Evolutionary conservation across 2,113 vertebrate genomes (phyloP), one percentile per base, ranked within the genome.

Genomic region (Chaenocephalus aceratus): DNA sequence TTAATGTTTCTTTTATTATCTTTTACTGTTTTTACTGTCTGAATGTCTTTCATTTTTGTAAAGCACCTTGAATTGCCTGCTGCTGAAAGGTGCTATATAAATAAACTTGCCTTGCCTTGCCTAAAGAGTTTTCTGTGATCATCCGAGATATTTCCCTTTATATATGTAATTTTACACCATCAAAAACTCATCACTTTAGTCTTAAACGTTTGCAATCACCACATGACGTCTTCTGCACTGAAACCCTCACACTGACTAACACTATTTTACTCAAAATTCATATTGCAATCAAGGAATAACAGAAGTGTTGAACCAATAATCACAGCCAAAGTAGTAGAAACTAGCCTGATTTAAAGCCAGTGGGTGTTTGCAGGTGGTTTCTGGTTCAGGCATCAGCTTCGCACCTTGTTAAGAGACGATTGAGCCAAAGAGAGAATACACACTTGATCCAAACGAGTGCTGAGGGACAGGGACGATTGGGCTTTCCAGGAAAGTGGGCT

Each of bases 361-460:
- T 11, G 16, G 26, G 36, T 61, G 10, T 65, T 63, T 71, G 72
- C 66, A 48, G 63, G 23, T 59, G 7, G 2, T 8, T 4, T 83
- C 67, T 53, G 62, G 58, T 53, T 80, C 10, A 52, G 34, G 59
- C 62, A 72, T 80, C 75, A 73, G 48, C 54, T 51, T 72, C 70
- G 52, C 70, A 74, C 68, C 69, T 76, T 85, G 75, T 82, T 80
- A 70, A 79, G 72, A 41, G 51, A 36, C 36, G 46, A 65, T 34
- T 73, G 48, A 80, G 46, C 64, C 58, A 60, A 53, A 73, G 49
- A 75, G 63, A 64, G 79, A 86, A 82, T 78, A 61, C 82, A 65
- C 11, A 66, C 75, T 75, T 81, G 64, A 85, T 75, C 73, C 76
- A 79, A 87, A 85, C 71, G 67, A 73, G 49, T 48, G 49, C 79